phyloP scores from a whole-genome alignment of 1,140 invertebrate genomes.

The Neuroterus valhalla region DNA sequence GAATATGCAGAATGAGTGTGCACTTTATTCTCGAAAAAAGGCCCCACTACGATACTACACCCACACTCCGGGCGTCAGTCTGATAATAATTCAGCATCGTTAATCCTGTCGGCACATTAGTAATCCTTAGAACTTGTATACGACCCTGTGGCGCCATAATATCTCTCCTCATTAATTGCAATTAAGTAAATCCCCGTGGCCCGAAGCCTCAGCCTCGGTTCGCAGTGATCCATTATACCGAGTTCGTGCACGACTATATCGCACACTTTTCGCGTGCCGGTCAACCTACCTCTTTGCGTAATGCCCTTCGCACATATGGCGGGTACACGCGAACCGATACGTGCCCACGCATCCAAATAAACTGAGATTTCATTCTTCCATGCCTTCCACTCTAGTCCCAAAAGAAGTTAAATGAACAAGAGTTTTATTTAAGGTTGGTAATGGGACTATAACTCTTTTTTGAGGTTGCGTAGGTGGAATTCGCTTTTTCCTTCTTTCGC shows the following conservation, averaged over 20 bases:
- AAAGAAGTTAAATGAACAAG: background rate
- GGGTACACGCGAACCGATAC: slow-evolving; percentile 15
- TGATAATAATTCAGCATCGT: slow-evolving; percentile 72
- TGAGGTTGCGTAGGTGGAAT: too few species aligned
- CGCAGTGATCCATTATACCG: slow-evolving; percentile 63
- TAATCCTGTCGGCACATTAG: slow-evolving; percentile 72
- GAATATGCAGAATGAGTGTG: slow-evolving; percentile 22
- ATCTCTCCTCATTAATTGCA: slow-evolving; percentile 75
- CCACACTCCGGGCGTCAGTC: slow-evolving; percentile 53
- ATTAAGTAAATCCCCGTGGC: slow-evolving; percentile 70
- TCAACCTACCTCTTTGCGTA: slow-evolving; percentile 45
- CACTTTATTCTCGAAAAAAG: slow-evolving; percentile 4
- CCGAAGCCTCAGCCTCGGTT: slow-evolving; percentile 41
- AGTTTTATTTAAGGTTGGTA: too few species aligned
- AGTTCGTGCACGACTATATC: slow-evolving; percentile 45
- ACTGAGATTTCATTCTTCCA: background rate
- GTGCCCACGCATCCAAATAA: slow-evolving; percentile 21
- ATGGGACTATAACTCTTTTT: too few species aligned
- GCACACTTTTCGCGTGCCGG: slow-evolving; percentile 48
- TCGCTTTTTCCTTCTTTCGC: too few species aligned
- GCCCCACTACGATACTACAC: slow-evolving; percentile 34
- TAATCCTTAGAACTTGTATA: slow-evolving; percentile 68
- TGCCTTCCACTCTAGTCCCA: background rate
- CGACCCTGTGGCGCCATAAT: slow-evolving; percentile 64
- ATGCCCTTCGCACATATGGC: slow-evolving; percentile 48